Evolutionary conservation across 2,797 vertebrate genomes (phyloP).

Genomic region (Anniella stebbinsi): DNA sequence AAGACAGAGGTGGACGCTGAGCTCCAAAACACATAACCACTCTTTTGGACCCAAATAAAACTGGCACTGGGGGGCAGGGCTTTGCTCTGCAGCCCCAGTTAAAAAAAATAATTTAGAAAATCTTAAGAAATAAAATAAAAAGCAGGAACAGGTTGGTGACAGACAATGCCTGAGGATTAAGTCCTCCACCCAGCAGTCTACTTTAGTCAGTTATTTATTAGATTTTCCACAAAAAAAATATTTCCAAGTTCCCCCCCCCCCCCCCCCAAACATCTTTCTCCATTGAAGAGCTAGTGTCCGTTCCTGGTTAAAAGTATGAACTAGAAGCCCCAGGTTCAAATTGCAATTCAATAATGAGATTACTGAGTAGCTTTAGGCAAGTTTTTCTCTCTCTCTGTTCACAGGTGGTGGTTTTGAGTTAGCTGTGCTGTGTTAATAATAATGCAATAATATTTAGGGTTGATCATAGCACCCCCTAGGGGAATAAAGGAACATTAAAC

Average conservation of each 20-base stretch:
- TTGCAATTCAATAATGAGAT: background rate
- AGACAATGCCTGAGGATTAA: too few species aligned
- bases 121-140: too few species aligned
- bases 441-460: accelerated
- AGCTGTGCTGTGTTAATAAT: background rate
- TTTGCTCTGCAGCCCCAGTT: too few species aligned
- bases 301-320: background rate
- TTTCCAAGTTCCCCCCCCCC: background rate
- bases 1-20: too few species aligned
- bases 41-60: too few species aligned
- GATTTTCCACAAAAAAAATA: background rate
- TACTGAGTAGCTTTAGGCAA: background rate
- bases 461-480: slow-evolving; percentile 57
- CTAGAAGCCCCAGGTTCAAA: background rate
- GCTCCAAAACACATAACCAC: too few species aligned
- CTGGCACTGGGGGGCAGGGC: too few species aligned
- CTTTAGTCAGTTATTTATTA: background rate
- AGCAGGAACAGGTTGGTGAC: too few species aligned
- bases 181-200: background rate
- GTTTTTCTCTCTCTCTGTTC: background rate
- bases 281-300: background rate
- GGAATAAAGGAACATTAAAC: background rate
- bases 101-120: too few species aligned
- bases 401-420: background rate
- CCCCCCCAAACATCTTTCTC: too few species aligned